Evolutionary conservation across 2,888 invertebrate species (phyloP).

Genomic region (Yponomeuta sedellus): DNA sequence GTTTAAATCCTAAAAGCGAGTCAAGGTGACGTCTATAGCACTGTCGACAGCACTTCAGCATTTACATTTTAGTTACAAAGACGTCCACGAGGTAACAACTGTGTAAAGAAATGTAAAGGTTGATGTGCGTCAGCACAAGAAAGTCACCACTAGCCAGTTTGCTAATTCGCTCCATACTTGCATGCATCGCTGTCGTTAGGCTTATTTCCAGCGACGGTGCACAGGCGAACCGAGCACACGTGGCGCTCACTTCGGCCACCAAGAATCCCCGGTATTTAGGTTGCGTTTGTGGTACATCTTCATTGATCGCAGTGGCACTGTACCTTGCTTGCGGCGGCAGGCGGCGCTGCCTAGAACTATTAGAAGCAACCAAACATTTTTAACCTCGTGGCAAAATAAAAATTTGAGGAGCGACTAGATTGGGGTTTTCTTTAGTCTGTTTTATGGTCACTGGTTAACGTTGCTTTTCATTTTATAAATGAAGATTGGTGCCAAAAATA

Average conservation of each 20-base stretch:
- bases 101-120: slow-evolving; percentile 10
- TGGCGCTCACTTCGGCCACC: slow-evolving; percentile 54
- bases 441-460: slow-evolving; percentile 17
- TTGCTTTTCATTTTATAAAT: neutral
- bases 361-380: slow-evolving; percentile 36
- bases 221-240: slow-evolving; percentile 53
- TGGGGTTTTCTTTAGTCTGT: slow-evolving; percentile 33
- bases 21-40: no score
- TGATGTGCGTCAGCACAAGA: slow-evolving; percentile 15
- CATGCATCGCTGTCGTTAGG: slow-evolving; percentile 33
- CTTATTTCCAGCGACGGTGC: slow-evolving; percentile 35
- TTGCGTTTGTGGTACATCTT: slow-evolving; percentile 72
- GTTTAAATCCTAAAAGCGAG: no score
- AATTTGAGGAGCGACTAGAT: slow-evolving; percentile 42
- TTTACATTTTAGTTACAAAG: no score
- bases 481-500: neutral
- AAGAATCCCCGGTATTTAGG: slow-evolving; percentile 74
- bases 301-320: slow-evolving; percentile 70
- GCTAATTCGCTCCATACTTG: slow-evolving; percentile 55
- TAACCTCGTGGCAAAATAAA: slow-evolving; percentile 40
- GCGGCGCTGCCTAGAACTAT: slow-evolving; percentile 15
- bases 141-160: slow-evolving; percentile 34
- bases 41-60: no score
- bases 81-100: no score
- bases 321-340: slow-evolving; percentile 46